phyloP scores from a whole-genome alignment of 2,888 invertebrate genomes.

The Hofmannophila pseudospretella region DNA sequence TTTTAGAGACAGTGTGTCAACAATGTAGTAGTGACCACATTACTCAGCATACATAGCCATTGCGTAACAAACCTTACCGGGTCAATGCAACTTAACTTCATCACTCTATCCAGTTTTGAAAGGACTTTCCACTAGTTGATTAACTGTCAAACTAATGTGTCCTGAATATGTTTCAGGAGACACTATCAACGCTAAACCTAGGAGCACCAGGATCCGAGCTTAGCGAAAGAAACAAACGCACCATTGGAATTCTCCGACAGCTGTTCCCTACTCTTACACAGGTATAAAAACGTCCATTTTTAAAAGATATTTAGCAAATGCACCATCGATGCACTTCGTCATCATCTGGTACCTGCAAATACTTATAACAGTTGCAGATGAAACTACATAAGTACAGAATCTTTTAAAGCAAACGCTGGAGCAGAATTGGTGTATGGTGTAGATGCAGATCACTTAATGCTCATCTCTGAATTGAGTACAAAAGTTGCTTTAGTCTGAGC shows the following conservation, averaged over 20 bases:
- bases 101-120: too few relatives aligned
- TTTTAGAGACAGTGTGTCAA: conserved; percentile 9
- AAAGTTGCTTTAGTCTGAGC: too few relatives aligned
- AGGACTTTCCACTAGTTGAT: too few relatives aligned
- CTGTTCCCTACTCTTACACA: conserved; percentile 86
- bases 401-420: too few relatives aligned
- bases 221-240: conserved; percentile 85
- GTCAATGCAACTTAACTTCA: too few relatives aligned
- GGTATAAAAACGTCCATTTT: conserved; percentile 55
- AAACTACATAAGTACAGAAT: background rate
- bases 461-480: too few relatives aligned
- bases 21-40: too few relatives aligned
- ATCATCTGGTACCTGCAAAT: background rate
- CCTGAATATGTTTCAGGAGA: conserved; percentile 79
- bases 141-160: too few relatives aligned
- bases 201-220: conserved; percentile 81
- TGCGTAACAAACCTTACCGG: too few relatives aligned
- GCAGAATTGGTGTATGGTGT: too few relatives aligned
- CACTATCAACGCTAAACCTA: conserved; percentile 81
- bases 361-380: background rate
- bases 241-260: conserved; percentile 85
- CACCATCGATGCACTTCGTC: background rate
- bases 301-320: background rate
- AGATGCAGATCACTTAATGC: too few relatives aligned
- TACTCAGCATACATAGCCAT: too few relatives aligned